Base-by-base conservation (phyloP, 2,888 invertebrate species). In the Rotaria sp. region DNA sequence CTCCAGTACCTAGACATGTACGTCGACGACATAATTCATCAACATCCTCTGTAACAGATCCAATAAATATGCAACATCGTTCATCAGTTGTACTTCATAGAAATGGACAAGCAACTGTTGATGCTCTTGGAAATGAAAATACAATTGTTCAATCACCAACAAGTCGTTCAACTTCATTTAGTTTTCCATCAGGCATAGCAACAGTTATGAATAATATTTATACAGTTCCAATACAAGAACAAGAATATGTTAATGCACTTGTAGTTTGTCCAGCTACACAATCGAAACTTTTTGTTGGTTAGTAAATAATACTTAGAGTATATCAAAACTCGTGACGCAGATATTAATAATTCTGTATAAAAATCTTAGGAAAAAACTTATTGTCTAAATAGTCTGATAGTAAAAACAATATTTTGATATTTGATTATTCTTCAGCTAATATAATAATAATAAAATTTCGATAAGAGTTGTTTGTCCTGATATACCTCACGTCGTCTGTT, bases 271-370 rank as follows among this genome's bases (percentile, higher is more conserved):
- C 80, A 45, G 41, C 13, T 80, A 80, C 80, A 80, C 80, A 80
- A 80, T 80, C 80, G 26, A 80, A 80, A 80, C 13, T 80, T 11
- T 80, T 80, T 80, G 80, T 80, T n/a, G 80, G 67, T 67, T 18
- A 67, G 67, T 67, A 30, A 15, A 50, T 50, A 50, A 18, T 24
- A n/a, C n/a, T n/a, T n/a, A n/a, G n/a, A n/a, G n/a, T n/a, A n/a
- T n/a, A n/a, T n/a, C n/a, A n/a, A n/a, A n/a, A n/a, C n/a, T n/a
- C n/a, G n/a, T n/a, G n/a, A n/a, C n/a, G n/a, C n/a, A n/a, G n/a
- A n/a, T n/a, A n/a, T n/a, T n/a, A n/a, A n/a, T n/a, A n/a, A n/a
- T n/a, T n/a, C n/a, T n/a, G n/a, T n/a, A n/a, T n/a, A n/a, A n/a
- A n/a, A n/a, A n/a, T n/a, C n/a, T n/a, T n/a, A n/a, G n/a, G n/a